phyloP scores from a whole-genome alignment of 2,797 vertebrate species.

The Pseudocheirus occidentalis region DNA sequence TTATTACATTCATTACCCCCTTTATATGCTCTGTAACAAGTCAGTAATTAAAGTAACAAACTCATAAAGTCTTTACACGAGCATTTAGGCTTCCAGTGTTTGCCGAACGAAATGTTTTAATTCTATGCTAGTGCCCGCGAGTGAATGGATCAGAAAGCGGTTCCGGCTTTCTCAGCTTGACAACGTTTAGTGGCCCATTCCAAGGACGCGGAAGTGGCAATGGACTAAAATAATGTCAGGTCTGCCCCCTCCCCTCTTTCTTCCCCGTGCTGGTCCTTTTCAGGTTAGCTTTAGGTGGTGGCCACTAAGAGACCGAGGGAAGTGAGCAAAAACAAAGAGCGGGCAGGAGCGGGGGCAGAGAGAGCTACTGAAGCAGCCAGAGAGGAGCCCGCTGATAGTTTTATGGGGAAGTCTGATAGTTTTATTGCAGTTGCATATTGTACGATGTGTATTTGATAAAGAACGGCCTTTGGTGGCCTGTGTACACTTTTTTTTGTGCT shows the following conservation, averaged over 20 bases:
- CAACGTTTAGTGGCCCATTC: conserved; percentile 69
- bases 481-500: conserved; percentile 83
- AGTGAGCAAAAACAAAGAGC: conserved; percentile 57
- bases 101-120: conserved; percentile 86
- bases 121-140: conserved; percentile 77
- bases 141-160: conserved; percentile 63
- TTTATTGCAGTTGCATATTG: conserved; percentile 85
- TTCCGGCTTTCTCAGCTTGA: conserved; percentile 43
- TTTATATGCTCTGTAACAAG: conserved; percentile 94
- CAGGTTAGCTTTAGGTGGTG: conserved; percentile 47
- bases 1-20: conserved; percentile 94
- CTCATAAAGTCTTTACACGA: conserved; percentile 90
- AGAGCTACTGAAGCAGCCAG: conserved; percentile 59
- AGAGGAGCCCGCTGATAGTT: conserved; percentile 80
- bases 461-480: conserved; percentile 84
- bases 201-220: conserved; percentile 69
- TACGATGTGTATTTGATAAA: conserved; percentile 88
- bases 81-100: conserved; percentile 89
- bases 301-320: not conserved
- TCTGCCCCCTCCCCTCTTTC: conserved; percentile 45
- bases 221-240: conserved; percentile 71
- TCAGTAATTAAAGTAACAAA: conserved; percentile 96
- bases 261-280: conserved; percentile 53
- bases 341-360: not conserved
- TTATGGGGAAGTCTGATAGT: conserved; percentile 83